These are phyloP conservation scores for Quiscalus mexicanus DNA, from an alignment of 2,113 vertebrate species.

Conservation along the genomic window DNA sequence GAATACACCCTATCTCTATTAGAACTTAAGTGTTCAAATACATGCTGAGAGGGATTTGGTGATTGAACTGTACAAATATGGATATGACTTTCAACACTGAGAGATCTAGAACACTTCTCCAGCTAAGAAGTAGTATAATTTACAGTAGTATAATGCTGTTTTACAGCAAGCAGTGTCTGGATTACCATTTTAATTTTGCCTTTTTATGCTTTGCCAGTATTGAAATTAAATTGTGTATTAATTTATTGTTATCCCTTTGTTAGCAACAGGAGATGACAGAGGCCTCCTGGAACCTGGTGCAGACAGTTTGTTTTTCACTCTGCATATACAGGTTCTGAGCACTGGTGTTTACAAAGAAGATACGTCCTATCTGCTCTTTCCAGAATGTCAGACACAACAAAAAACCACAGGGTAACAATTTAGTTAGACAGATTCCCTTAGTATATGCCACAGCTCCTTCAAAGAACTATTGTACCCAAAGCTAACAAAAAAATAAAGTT, in stretches of 20 bases:
- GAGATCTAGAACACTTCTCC: neutral
- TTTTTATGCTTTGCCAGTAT: neutral
- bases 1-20: neutral
- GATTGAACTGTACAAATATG: neutral
- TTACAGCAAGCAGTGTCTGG: neutral
- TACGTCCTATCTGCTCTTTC: neutral
- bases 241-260: neutral
- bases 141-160: fast-evolving
- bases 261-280: neutral
- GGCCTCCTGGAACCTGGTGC: neutral
- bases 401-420: neutral
- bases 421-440: neutral
- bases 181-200: neutral
- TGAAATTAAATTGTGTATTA: neutral
- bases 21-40: neutral
- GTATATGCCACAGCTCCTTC: neutral
- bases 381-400: neutral
- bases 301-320: neutral
- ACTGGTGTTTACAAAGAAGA: neutral
- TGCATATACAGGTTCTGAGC: neutral
- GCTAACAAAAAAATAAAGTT: neutral
- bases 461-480: neutral
- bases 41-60: neutral
- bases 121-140: neutral
- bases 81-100: neutral